Evolutionary conservation across 2,113 vertebrate species (phyloP).

Genomic region (Sinosuthora webbiana): DNA sequence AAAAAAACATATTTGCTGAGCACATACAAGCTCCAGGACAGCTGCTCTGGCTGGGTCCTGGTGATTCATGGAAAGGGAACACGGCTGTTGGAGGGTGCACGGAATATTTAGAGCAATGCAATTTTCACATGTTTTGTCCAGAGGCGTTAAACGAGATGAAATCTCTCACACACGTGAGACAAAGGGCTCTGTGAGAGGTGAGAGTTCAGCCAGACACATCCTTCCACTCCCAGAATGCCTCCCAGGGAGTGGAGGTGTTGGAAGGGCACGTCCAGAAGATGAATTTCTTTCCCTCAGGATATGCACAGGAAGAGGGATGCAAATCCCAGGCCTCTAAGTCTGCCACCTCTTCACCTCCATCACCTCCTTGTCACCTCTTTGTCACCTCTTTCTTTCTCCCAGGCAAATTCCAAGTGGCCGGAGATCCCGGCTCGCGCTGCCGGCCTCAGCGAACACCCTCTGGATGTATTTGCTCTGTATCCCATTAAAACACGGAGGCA

Average conservation of each 20-base stretch:
- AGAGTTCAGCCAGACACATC: background rate
- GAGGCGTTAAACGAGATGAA: background rate
- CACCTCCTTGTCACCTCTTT: background rate
- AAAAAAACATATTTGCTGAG: background rate
- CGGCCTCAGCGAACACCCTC: background rate
- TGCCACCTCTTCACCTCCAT: background rate
- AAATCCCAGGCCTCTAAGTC: background rate
- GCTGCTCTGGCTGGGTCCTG: background rate
- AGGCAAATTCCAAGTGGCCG: background rate
- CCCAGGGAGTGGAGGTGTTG: fast-evolving
- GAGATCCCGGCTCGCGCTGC: background rate
- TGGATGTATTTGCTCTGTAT: constrained; percentile 42
- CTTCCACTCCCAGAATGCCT: background rate
- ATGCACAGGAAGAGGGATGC: background rate
- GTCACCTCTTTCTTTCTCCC: background rate
- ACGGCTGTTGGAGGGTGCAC: background rate
- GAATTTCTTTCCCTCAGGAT: background rate
- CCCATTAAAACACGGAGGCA: constrained; percentile 33
- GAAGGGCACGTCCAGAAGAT: background rate
- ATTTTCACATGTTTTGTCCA: background rate
- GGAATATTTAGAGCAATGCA: background rate
- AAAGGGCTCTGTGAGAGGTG: fast-evolving
- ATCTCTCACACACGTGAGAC: background rate
- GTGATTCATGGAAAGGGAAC: background rate
- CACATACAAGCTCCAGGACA: background rate